Conservation (phyloP, 2,888 invertebrate genomes). For the Spodoptera littoralis region DNA sequence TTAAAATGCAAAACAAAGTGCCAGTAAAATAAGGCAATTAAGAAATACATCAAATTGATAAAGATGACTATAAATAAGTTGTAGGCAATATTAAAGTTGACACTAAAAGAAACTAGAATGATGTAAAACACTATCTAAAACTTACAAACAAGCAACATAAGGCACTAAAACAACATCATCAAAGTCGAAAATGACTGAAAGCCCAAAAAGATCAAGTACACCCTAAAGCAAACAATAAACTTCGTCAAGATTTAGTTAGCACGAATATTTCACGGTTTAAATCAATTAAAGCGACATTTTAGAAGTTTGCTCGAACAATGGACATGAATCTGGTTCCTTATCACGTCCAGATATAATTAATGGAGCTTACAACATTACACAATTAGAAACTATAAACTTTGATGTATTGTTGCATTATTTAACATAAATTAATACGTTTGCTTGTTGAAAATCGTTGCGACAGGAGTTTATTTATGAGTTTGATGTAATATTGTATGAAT, state of each 20-base stretch:
- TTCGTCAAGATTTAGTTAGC: conserved; percentile 37
- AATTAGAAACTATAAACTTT: conserved; percentile 63
- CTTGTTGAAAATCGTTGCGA: conserved; percentile 52
- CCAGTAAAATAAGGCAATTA: too few relatives aligned
- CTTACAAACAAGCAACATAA: neutral
- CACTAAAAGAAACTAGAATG: too few relatives aligned
- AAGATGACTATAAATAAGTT: too few relatives aligned
- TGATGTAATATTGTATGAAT: conserved; percentile 41
- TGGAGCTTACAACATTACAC: conserved; percentile 63
- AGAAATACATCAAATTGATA: too few relatives aligned
- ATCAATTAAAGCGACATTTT: conserved; percentile 69
- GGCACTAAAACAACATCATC: neutral
- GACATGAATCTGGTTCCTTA: conserved; percentile 66
- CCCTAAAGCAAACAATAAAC: conserved; percentile 27
- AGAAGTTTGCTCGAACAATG: conserved; percentile 65
- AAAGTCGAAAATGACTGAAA: conserved; percentile 1
- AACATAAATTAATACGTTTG: conserved; percentile 56
- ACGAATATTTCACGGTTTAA: conserved; percentile 55
- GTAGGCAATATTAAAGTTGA: too few relatives aligned
- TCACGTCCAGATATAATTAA: conserved; percentile 69
- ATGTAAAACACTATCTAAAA: too few relatives aligned
- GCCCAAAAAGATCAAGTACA: conserved; percentile 8
- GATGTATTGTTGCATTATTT: conserved; percentile 55
- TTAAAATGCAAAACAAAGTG: too few relatives aligned
- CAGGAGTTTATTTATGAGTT: conserved; percentile 46